A percentile compares a stretch with the other conserved stretches of the same genome.
Evolutionary conservation across 1,140 invertebrate species (phyloP).

Genomic region (Pseudomyrmex dendroicus): DNA sequence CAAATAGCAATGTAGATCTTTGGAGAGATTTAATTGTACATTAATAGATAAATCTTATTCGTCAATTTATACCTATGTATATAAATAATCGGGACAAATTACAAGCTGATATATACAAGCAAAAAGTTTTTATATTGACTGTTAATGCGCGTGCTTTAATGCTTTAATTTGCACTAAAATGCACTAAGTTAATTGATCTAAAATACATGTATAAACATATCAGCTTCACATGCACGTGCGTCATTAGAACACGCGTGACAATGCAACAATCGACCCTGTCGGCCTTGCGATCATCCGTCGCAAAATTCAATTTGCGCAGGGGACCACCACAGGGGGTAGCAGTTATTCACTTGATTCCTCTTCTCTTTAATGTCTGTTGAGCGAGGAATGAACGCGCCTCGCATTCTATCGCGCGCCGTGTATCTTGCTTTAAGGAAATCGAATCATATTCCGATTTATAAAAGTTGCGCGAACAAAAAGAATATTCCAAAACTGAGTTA

Average conservation of each 20-base stretch:
- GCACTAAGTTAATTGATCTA: no score
- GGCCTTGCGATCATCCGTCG: constrained; percentile 46
- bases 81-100: neutral
- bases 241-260: constrained; percentile 47
- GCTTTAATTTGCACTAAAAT: no score
- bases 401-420: neutral
- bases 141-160: no score
- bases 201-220: neutral
- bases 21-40: no score
- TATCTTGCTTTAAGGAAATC: neutral
- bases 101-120: neutral
- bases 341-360: constrained; percentile 42
- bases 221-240: constrained; percentile 22
- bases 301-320: constrained; percentile 54
- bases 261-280: constrained; percentile 49
- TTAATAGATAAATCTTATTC: no score
- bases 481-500: constrained; percentile 2
- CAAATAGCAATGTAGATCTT: no score
- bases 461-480: neutral
- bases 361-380: neutral
- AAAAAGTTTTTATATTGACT: no score
- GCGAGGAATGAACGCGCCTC: constrained; percentile 5
- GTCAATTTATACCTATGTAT: no score
- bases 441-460: neutral
- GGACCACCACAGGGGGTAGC: constrained; percentile 50